Base-by-base conservation (phyloP, 1,140 invertebrate species). In the Plodia interpunctella region DNA sequence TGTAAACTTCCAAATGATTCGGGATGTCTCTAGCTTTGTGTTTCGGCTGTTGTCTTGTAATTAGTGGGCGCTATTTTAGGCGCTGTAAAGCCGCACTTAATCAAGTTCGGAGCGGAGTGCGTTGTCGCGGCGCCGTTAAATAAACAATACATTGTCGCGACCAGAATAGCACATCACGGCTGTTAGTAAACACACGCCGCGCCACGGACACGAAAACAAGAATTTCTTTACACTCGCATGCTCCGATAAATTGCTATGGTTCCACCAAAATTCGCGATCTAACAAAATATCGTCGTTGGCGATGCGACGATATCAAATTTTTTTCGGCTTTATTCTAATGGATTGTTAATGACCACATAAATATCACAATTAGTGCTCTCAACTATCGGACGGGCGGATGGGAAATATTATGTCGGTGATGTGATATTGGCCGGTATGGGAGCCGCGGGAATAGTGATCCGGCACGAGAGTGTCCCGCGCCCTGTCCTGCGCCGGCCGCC, bases 161-260 rank as follows among this genome's bases (percentile, higher is more conserved):
- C 60, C 28, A 60, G 64, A 69, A 73, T 73, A 67, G 65, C 67
- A 52, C 71, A 78, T 80, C 74, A 80, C 55, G 9, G 58, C 35
- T 74, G 76, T 78, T 75, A 71, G 75, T 75, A 78, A 78, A 78
- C 73, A 78, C 65, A 59, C 63, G 53, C 55, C 61, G 25, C 56
- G 18, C 19, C 32, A 38, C 49, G 18, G 49, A 25, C 59, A 35
- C 52, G 15, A 5, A 15, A 1, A 11, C 13, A 9, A 35, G 32
- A 35, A 35, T 5, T 25, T 25, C 21, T 25, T 6, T 25, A 6
- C 2, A 25, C 21, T 25, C 21, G 6, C 9, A 5, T 1, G 13
- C 9, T 35, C 32, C 32, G 32, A 35, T 10, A 35, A 35, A 35
- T 35, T 35, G 3, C 21, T 35, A 5, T 13, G 32, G 32, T 35